These are phyloP conservation scores for Champsocephalus esox DNA, from an alignment of 2,797 vertebrate genomes.

Conservation along the genomic window DNA sequence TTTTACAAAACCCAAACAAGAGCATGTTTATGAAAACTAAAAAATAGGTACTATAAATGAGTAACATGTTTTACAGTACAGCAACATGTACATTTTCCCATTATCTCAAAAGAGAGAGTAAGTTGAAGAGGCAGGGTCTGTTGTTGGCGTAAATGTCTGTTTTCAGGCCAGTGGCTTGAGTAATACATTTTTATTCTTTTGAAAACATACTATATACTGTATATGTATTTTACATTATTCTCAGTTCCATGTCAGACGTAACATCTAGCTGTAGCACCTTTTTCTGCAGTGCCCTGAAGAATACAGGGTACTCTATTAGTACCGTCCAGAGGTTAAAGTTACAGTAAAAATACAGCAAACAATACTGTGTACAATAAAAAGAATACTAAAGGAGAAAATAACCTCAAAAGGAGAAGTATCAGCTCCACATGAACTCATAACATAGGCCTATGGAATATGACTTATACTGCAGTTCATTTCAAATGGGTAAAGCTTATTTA, in stretches of 20 bases:
- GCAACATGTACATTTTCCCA: conserved; percentile 85
- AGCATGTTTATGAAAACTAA: conserved; percentile 82
- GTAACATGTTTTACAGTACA: conserved; percentile 85
- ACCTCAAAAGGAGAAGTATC: conserved; percentile 49
- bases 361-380: conserved; percentile 80
- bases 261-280: conserved; percentile 76
- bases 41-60: conserved; percentile 85
- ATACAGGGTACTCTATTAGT: conserved; percentile 77
- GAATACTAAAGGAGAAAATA: conserved; percentile 59
- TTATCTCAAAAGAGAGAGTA: conserved; percentile 78
- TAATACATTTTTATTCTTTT: conserved; percentile 78
- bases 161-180: conserved; percentile 81
- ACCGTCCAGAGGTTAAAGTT: conserved; percentile 81
- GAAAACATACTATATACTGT: conserved; percentile 84
- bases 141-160: conserved; percentile 83
- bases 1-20: conserved; percentile 81
- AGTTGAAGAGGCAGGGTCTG: conserved; percentile 84
- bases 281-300: conserved; percentile 77
- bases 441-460: conserved; percentile 68
- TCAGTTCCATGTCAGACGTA: conserved; percentile 73
- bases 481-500: conserved; percentile 80
- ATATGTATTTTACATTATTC: conserved; percentile 84
- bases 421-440: conserved; percentile 62
- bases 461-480: conserved; percentile 77
- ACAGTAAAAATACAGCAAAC: conserved; percentile 82